Percentiles rank a stretch among this genome's conserved stretches.
phyloP scores from a whole-genome alignment of 2,113 vertebrate species.

The Polyodon spathula region DNA sequence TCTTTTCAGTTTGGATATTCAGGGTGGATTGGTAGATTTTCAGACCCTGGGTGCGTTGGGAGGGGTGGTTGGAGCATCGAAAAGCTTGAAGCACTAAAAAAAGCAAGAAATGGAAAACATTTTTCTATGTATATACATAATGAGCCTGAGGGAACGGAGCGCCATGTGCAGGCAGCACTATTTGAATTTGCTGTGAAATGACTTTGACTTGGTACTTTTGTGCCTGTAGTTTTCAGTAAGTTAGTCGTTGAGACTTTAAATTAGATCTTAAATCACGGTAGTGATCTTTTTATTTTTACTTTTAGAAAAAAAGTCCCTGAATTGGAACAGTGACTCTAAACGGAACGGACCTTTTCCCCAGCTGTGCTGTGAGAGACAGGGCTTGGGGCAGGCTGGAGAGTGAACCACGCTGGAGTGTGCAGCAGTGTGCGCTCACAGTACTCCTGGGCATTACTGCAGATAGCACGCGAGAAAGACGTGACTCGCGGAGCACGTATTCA shows the following conservation, averaged over 20 bases:
- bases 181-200: conserved; percentile 63
- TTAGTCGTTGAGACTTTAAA: conserved; percentile 66
- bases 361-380: no score
- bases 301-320: conserved; percentile 51
- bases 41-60: no score
- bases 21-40: no score
- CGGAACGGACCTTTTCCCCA: conserved; percentile 9
- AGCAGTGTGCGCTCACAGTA: no score
- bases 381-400: no score
- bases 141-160: conserved; percentile 16
- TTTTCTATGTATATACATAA: background rate
- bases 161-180: conserved; percentile 54
- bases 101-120: background rate
- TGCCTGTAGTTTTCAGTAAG: conserved; percentile 25
- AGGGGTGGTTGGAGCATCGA: no score
- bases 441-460: no score
- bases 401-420: no score
- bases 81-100: no score
- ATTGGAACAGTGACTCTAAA: conserved; percentile 69
- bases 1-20: no score
- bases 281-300: conserved; percentile 36
- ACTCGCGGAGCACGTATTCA: no score
- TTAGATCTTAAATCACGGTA: conserved; percentile 45
- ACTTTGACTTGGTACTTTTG: conserved; percentile 49
- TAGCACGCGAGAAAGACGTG: no score